A percentile compares a stretch with the other conserved stretches of the same genome.
These are phyloP conservation scores for Athene cunicularia DNA, from an alignment of 2,113 vertebrate genomes.

Conservation along the genomic window DNA sequence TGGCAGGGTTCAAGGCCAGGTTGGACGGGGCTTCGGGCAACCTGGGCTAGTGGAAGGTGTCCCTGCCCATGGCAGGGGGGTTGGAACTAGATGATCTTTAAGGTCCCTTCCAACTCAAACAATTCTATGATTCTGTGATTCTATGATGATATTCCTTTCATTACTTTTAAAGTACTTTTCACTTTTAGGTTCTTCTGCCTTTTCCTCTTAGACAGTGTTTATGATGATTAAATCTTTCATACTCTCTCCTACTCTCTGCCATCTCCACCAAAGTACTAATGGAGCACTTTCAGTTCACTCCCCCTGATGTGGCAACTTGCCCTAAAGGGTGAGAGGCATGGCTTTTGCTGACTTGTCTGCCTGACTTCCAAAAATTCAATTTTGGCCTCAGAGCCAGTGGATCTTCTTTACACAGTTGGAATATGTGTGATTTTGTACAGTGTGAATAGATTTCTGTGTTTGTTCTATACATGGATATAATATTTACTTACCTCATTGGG, in stretches of 20 bases:
- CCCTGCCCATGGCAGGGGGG: no score
- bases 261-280: not conserved
- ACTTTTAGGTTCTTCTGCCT: not conserved
- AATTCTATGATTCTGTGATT: no score
- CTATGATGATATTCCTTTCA: not conserved
- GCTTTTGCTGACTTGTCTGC: not conserved
- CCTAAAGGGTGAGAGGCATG: not conserved
- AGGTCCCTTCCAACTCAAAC: no score
- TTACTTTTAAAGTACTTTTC: slow-evolving; percentile 21
- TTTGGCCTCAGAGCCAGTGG: not conserved
- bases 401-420: not conserved
- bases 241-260: not conserved
- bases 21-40: no score
- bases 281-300: not conserved
- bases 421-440: not conserved
- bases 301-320: not conserved
- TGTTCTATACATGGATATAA: not conserved
- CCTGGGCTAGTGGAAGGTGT: no score
- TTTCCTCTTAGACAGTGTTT: not conserved
- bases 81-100: no score
- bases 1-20: no score
- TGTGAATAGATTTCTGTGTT: not conserved
- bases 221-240: slow-evolving; percentile 3
- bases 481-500: not conserved
- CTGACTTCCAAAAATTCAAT: not conserved